These are phyloP conservation scores for Hypsibius dujardini DNA, from an alignment of 1,140 invertebrate species.

Conservation along the genomic window DNA sequence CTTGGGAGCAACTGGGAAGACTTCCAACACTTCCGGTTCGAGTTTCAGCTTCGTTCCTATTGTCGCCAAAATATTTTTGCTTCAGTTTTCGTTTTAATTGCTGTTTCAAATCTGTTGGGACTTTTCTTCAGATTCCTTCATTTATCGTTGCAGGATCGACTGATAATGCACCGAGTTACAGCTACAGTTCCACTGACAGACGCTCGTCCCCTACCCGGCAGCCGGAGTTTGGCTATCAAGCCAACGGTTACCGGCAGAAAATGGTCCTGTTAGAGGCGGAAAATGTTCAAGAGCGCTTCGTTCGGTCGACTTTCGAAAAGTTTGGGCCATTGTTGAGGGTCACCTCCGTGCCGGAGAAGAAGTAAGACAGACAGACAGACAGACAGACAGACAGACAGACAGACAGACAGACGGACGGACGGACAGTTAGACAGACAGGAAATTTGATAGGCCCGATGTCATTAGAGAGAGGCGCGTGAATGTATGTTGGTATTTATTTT, in stretches of 20 bases:
- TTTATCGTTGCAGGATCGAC: too few relatives aligned
- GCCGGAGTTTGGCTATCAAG: too few relatives aligned
- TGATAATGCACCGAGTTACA: too few relatives aligned
- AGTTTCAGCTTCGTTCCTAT: too few relatives aligned
- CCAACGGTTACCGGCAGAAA: not conserved
- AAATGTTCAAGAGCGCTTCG: not conserved
- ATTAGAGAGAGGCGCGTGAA: not conserved
- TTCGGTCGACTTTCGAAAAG: not conserved
- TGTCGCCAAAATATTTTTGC: too few relatives aligned
- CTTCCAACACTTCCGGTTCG: too few relatives aligned
- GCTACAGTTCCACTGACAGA: too few relatives aligned
- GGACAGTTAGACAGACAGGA: not conserved
- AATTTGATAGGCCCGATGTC: not conserved
- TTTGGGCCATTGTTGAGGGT: conserved; percentile 1
- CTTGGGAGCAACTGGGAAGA: not conserved
- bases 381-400: not conserved
- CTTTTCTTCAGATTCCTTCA: too few relatives aligned
- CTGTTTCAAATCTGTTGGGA: too few relatives aligned
- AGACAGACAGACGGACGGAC: not conserved
- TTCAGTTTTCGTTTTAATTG: too few relatives aligned
- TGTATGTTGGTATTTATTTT: not conserved
- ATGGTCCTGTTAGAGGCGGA: conserved; percentile 2
- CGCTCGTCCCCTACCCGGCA: too few relatives aligned
- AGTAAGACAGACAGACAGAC: not conserved
- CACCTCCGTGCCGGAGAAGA: not conserved